These are phyloP conservation scores for Taxidea taxus DNA, from an alignment of 2,113 vertebrate genomes.

Conservation along the genomic window DNA sequence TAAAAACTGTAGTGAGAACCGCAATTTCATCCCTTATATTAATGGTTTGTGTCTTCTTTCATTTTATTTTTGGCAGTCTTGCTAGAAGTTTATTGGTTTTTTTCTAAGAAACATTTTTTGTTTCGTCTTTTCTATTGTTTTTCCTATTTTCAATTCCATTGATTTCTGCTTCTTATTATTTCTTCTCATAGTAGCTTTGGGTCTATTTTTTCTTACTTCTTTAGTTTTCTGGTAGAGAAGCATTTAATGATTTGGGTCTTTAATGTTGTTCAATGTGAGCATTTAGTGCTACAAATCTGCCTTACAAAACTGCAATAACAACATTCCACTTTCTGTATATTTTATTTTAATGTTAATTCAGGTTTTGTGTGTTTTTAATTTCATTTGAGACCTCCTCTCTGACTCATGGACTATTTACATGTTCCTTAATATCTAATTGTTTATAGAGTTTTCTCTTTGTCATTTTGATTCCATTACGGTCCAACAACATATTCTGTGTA, in stretches of 20 bases:
- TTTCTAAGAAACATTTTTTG: neutral
- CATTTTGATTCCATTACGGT: neutral
- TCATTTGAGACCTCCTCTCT: neutral
- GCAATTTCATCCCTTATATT: neutral
- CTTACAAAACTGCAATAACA: neutral
- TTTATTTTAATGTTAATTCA: neutral
- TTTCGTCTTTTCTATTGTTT: neutral
- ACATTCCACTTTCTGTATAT: neutral
- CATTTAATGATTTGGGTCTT: neutral
- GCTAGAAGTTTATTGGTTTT: neutral
- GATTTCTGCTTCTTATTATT: neutral
- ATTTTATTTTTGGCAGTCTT: neutral
- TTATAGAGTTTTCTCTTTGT: neutral
- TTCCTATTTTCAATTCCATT: neutral
- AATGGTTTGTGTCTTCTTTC: neutral
- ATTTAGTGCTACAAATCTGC: neutral
- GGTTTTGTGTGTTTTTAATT: neutral
- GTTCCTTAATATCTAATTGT: neutral
- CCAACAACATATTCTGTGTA: neutral
- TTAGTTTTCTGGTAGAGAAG: neutral
- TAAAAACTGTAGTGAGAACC: neutral
- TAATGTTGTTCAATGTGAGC: neutral
- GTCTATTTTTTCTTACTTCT: neutral
- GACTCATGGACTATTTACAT: neutral
- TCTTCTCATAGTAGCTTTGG: neutral